phyloP scores from a whole-genome alignment of 2,113 vertebrate genomes.

The Tricholaema leucomelas region DNA sequence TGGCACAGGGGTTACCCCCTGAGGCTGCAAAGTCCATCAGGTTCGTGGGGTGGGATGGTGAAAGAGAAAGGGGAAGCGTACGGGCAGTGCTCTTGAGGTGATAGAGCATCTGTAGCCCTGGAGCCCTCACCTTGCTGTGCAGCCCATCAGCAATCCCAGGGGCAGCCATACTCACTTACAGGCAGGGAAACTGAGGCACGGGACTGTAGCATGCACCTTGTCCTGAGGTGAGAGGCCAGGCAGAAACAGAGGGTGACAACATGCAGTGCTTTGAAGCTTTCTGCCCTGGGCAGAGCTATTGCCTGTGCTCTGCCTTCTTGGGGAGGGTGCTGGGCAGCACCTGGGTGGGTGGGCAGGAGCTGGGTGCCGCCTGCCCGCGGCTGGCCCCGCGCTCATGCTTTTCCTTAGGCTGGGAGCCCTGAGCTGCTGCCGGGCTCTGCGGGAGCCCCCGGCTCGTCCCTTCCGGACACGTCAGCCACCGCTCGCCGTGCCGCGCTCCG shows the following conservation, averaged over 20 bases:
- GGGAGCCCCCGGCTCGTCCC: slow-evolving; percentile 18
- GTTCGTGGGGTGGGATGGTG: background rate
- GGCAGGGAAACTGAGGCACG: background rate
- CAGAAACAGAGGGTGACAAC: rapidly evolving
- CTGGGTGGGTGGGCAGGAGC: background rate
- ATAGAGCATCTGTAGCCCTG: background rate
- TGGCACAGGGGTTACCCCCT: background rate
- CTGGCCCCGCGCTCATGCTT: background rate
- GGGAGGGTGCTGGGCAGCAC: background rate
- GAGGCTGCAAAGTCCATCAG: background rate
- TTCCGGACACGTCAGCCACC: slow-evolving; percentile 38
- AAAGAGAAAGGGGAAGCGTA: background rate
- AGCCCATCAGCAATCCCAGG: background rate
- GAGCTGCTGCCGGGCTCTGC: background rate
- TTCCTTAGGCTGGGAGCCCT: background rate
- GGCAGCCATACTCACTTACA: background rate
- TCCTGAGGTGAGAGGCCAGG: background rate
- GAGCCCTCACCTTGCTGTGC: background rate
- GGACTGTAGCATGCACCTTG: background rate
- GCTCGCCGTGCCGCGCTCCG: background rate
- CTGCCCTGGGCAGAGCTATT: background rate
- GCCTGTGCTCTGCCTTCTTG: background rate
- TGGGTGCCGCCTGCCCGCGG: background rate
- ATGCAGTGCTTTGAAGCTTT: background rate
- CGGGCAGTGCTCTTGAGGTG: rapidly evolving